Evolutionary conservation across 2,113 vertebrate species (phyloP), one percentile per base, ranked within the genome.

Genomic region (Hymenochirus boettgeri): DNA sequence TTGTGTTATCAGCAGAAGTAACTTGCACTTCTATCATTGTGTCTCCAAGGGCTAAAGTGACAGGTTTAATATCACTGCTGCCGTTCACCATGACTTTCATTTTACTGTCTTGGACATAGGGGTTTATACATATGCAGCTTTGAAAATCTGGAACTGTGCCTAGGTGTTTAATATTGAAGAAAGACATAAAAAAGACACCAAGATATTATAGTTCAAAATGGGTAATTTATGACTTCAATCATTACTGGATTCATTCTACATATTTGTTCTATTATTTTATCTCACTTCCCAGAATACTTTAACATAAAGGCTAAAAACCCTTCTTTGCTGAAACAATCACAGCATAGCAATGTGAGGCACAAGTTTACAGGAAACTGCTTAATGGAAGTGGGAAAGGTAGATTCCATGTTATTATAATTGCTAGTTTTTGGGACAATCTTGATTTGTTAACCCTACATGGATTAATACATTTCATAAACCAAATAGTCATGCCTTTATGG

Each of bases 1-100:
- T 76, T 24, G 72, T 76, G 76, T 79, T 82, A 86, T 84, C 84
- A 83, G 79, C 73, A 75, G 85, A 85, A n/a, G 57, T 57, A 26
- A 85, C 71, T 31, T 70, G 75, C 47, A 82, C 59, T 50, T 78
- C 70, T 61, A 86, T 58, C 53, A 67, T 13, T 1, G 79, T 82
- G 62, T 86, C 79, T 48, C 80, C 79, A 10, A 72, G 33, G 9
- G 72, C 79, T 25, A 82, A 47, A 6, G 12, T 51, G 13, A 79
- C 70, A 2, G 67, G 25, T 4, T 73, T 71, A 0, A 65, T 51
- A 55, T 19, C 33, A 27, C 55, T 66, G 17, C 23, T 23, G 2
- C 57, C 77, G 35, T 79, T 77, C 9, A 83, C 73, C 1, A 31
- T 53, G 9, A 79, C 72, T 58, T 69, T 66, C 42, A 79, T 77